Percentiles rank a stretch among this genome's conserved stretches.
phyloP scores from a whole-genome alignment of 2,113 vertebrate species.

The Podarcis raffonei region DNA sequence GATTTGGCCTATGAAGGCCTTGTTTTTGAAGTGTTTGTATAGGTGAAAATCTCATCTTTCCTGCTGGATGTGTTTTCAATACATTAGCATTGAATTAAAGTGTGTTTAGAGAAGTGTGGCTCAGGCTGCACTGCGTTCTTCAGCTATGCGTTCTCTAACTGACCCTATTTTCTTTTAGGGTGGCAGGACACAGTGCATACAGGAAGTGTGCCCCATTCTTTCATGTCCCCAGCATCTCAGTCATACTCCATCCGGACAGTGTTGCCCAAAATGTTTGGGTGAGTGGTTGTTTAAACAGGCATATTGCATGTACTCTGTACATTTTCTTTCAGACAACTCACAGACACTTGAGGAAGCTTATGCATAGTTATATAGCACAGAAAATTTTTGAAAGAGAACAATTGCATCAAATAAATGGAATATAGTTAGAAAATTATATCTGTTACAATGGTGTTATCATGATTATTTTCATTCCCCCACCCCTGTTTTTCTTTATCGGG shows the following conservation, averaged over 20 bases:
- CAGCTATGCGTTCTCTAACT: slow-evolving; percentile 37
- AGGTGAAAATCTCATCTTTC: too few species aligned
- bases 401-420: neutral
- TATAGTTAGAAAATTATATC: neutral
- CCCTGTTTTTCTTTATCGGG: neutral
- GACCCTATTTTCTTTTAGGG: slow-evolving; percentile 80
- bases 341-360: neutral
- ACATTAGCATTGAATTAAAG: neutral
- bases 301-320: slow-evolving; percentile 3
- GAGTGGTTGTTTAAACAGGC: slow-evolving; percentile 58
- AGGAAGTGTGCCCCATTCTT: slow-evolving; percentile 92
- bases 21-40: too few species aligned
- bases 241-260: slow-evolving; percentile 87
- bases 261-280: slow-evolving; percentile 94
- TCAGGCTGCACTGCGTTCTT: neutral
- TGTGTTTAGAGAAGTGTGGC: neutral
- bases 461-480: neutral
- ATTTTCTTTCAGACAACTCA: neutral
- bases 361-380: neutral
- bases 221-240: slow-evolving; percentile 95
- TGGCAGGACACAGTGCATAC: slow-evolving; percentile 89
- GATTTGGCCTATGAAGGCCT: too few species aligned
- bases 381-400: neutral
- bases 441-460: neutral
- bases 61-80: neutral